A percentile compares a stretch with the other conserved stretches of the same genome.
These are phyloP conservation scores for Zosterops hypoxanthus DNA, from an alignment of 2,113 vertebrate species.

Conservation along the genomic window DNA sequence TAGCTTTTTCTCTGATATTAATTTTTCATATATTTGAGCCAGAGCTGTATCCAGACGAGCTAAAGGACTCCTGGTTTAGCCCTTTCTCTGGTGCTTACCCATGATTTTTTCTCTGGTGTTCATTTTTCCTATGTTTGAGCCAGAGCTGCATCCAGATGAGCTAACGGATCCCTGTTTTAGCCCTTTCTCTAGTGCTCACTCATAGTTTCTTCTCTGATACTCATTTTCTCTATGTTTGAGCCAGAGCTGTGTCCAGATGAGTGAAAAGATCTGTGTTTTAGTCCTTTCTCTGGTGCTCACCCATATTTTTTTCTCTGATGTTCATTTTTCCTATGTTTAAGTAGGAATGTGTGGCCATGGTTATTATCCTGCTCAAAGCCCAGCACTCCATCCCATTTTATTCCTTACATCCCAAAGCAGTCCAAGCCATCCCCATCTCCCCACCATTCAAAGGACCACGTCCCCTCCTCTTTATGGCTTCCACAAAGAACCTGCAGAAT, in stretches of 20 bases:
- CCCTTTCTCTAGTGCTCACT: too few species aligned
- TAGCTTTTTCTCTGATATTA: neutral
- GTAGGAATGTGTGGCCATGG: fast-evolving
- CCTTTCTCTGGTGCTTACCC: too few species aligned
- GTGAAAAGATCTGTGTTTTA: neutral
- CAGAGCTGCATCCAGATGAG: too few species aligned
- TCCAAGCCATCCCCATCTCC: fast-evolving
- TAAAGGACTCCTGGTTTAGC: too few species aligned
- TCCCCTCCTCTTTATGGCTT: neutral
- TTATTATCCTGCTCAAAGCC: neutral
- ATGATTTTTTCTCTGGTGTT: too few species aligned
- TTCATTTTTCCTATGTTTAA: neutral
- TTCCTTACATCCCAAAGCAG: neutral
- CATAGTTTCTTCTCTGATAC: too few species aligned
- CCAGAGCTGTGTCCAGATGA: neutral
- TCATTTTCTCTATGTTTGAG: neutral
- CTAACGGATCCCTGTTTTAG: too few species aligned
- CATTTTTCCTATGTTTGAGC: too few species aligned
- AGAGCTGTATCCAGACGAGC: too few species aligned
- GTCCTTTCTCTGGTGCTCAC: neutral
- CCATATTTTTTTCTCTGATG: neutral
- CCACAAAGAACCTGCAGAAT: neutral
- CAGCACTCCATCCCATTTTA: neutral
- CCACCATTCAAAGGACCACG: neutral
- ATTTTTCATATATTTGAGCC: neutral